Conservation (phyloP, 2,888 invertebrate species). For the Phyllotreta cruciferae region DNA sequence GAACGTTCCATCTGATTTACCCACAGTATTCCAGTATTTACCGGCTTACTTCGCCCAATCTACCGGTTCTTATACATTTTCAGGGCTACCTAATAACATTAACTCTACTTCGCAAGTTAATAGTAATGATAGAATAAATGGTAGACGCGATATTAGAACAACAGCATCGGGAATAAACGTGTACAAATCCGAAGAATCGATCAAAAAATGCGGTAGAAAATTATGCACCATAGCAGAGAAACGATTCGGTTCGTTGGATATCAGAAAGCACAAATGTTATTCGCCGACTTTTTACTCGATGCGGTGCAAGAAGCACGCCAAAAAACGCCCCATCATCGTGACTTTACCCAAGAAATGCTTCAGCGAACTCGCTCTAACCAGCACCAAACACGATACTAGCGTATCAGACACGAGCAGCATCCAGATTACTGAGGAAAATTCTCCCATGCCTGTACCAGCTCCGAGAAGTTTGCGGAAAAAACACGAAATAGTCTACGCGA, state of each 20-base stretch:
- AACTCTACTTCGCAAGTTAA: no score
- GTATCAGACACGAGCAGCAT: constrained; percentile 68
- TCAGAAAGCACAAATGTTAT: constrained; percentile 57
- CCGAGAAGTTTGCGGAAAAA: constrained; percentile 61
- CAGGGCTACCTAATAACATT: constrained; percentile 28
- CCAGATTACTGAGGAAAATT: constrained; percentile 66
- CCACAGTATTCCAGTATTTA: constrained; percentile 44
- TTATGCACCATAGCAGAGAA: constrained; percentile 45
- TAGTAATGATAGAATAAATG: constrained; percentile 43
- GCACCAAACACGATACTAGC: constrained; percentile 44
- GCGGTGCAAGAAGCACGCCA: constrained; percentile 59
- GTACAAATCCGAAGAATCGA: not conserved
- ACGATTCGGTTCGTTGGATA: constrained; percentile 55
- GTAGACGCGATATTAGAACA: constrained; percentile 51
- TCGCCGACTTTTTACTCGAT: constrained; percentile 60
- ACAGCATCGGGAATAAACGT: constrained; percentile 52
- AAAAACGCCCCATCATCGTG: constrained; percentile 56
- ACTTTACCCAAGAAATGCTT: constrained; percentile 55
- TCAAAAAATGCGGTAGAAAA: constrained; percentile 21
- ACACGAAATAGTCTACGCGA: constrained; percentile 53
- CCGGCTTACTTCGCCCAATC: constrained; percentile 39
- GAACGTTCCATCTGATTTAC: constrained; percentile 34
- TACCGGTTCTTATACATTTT: constrained; percentile 38
- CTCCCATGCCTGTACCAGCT: constrained; percentile 64
- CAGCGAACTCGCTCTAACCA: constrained; percentile 37